These are phyloP conservation scores for Nipponacmea schrenckii DNA, from an alignment of 2,888 invertebrate species.

Conservation along the genomic window DNA sequence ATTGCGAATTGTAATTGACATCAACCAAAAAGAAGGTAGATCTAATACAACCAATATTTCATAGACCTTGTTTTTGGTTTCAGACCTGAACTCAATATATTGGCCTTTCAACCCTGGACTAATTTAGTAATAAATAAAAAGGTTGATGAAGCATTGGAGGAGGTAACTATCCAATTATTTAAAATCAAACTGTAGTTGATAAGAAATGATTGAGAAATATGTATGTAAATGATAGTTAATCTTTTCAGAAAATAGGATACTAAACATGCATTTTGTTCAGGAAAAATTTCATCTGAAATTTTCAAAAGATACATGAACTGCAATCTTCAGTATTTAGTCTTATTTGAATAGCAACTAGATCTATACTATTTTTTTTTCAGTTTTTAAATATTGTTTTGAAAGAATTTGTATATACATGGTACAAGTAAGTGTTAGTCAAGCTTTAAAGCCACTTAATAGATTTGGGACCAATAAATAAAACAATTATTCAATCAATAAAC, in stretches of 20 bases:
- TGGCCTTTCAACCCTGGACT: constrained; percentile 75
- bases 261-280: no score
- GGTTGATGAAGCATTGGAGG: constrained; percentile 80
- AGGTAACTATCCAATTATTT: constrained; percentile 58
- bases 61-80: constrained; percentile 22
- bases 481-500: no score
- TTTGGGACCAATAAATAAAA: no score
- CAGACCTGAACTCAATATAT: constrained; percentile 65
- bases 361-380: constrained; percentile 54
- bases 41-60: no score
- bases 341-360: no score
- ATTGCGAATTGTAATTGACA: no score
- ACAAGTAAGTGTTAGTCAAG: constrained; percentile 72
- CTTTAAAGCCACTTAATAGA: no score
- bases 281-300: no score
- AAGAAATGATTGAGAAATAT: neutral
- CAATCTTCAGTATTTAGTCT: neutral
- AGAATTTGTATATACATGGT: constrained; percentile 79
- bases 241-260: neutral
- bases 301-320: no score
- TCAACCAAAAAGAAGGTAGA: no score
- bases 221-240: no score
- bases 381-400: constrained; percentile 78
- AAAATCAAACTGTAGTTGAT: neutral
- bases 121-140: constrained; percentile 77